Percentiles rank a stretch among this genome's conserved stretches.
These are phyloP conservation scores for Microctenopoma lineatum DNA, from an alignment of 2,797 vertebrate genomes.

Conservation along the genomic window DNA sequence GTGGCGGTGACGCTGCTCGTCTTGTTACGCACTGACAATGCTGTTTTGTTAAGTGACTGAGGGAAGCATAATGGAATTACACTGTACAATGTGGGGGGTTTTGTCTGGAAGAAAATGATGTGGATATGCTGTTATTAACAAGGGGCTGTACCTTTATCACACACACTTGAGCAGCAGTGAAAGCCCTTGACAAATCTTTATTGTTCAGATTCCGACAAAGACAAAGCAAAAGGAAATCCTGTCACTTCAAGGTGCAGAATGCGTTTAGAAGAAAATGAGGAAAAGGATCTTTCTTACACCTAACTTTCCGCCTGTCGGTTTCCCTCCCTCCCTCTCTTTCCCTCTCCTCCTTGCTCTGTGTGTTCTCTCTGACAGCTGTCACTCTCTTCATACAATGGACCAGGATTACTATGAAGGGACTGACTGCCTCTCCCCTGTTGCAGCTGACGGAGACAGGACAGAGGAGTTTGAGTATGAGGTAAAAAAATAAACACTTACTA, in stretches of 20 bases:
- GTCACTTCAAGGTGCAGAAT: slow-evolving; percentile 62
- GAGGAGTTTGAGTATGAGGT: slow-evolving; percentile 99
- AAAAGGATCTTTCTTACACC: slow-evolving; percentile 38
- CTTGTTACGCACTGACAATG: slow-evolving; percentile 55
- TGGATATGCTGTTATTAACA: slow-evolving; percentile 74
- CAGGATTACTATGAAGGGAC: slow-evolving; percentile 94
- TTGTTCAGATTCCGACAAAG: slow-evolving; percentile 60
- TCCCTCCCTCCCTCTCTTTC: slow-evolving; percentile 16
- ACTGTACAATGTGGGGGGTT: slow-evolving; percentile 63
- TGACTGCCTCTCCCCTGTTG: slow-evolving; percentile 91
- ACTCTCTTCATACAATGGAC: slow-evolving; percentile 94
- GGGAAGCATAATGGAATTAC: slow-evolving; percentile 68
- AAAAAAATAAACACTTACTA: slow-evolving; percentile 59
- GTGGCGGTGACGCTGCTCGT: slow-evolving; percentile 58
- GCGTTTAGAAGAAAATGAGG: slow-evolving; percentile 36
- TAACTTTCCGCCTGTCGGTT: slow-evolving; percentile 41
- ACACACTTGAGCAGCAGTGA: slow-evolving; percentile 61
- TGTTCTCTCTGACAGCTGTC: slow-evolving; percentile 86
- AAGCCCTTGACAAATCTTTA: slow-evolving; percentile 76
- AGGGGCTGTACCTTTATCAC: slow-evolving; percentile 67
- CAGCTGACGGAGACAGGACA: slow-evolving; percentile 89
- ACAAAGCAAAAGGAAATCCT: slow-evolving; percentile 64
- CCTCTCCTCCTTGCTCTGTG: slow-evolving; percentile 15
- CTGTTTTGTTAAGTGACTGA: slow-evolving; percentile 71
- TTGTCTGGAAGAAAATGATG: slow-evolving; percentile 70